Percentiles rank a stretch among this genome's conserved stretches.
Evolutionary conservation across 2,797 vertebrate genomes (phyloP).

Genomic region (Myiothlypis chrysogaster): DNA sequence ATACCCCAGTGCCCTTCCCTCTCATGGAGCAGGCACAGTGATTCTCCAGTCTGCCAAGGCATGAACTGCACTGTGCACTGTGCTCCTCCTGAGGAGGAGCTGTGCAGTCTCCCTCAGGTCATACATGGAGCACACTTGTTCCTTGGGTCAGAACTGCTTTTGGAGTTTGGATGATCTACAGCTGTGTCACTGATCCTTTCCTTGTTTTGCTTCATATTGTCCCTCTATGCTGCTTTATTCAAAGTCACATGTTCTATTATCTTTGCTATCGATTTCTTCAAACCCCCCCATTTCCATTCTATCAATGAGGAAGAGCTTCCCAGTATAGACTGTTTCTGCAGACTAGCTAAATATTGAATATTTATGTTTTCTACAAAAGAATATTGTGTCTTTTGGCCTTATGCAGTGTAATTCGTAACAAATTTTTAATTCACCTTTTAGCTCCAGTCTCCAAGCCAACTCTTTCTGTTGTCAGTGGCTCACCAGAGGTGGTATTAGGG

Average conservation of each 20-base stretch:
- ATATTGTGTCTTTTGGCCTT: neutral
- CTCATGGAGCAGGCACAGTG: neutral
- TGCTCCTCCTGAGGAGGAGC: neutral
- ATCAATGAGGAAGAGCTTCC: neutral
- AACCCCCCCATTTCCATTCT: neutral
- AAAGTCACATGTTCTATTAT: neutral
- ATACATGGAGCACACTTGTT: neutral
- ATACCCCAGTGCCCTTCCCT: neutral
- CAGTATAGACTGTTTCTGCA: neutral
- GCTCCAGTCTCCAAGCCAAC: conserved; percentile 73
- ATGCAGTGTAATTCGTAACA: neutral
- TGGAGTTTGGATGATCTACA: neutral
- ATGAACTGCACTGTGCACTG: neutral
- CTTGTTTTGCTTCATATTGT: neutral
- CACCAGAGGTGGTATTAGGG: conserved; percentile 67
- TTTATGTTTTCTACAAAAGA: neutral
- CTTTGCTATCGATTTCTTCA: neutral
- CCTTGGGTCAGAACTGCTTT: neutral
- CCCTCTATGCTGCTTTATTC: neutral
- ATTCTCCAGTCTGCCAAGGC: neutral
- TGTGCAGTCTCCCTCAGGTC: neutral
- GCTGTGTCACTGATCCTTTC: neutral
- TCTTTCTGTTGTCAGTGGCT: conserved; percentile 44
- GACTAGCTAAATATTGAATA: neutral
- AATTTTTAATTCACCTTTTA: neutral